These are phyloP conservation scores for Panulirus ornatus DNA, from an alignment of 1,140 invertebrate species.

Conservation along the genomic window DNA sequence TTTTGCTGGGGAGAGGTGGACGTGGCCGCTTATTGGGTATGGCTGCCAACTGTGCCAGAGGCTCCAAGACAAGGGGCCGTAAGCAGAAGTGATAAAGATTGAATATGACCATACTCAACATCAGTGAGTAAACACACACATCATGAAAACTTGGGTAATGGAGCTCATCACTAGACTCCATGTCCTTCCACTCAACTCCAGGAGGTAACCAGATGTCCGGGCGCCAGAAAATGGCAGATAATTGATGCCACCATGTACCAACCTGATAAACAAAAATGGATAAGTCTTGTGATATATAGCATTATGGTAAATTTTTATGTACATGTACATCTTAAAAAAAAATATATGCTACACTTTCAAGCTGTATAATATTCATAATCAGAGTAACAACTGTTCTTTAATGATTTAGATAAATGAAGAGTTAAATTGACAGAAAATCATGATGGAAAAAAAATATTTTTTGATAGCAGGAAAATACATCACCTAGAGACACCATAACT, in stretches of 20 bases:
- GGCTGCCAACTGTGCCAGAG: constrained; percentile 36
- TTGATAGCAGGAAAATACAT: no score
- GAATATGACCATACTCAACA: constrained; percentile 34
- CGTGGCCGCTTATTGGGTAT: constrained; percentile 21
- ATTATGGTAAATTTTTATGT: no score
- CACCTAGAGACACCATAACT: no score
- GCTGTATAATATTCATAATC: no score
- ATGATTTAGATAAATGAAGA: no score
- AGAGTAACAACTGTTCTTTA: no score
- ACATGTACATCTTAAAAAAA: no score
- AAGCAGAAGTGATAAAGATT: constrained; percentile 24
- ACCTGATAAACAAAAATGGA: constrained; percentile 45
- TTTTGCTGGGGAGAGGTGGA: constrained; percentile 17
- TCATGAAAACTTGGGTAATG: constrained; percentile 89
- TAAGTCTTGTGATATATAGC: not conserved
- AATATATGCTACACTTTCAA: no score
- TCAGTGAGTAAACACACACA: constrained; percentile 79
- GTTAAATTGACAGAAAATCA: no score
- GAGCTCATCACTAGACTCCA: constrained; percentile 87
- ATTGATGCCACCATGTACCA: constrained; percentile 36
- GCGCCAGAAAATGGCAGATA: constrained; percentile 45
- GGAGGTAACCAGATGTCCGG: constrained; percentile 78
- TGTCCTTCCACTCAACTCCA: constrained; percentile 92
- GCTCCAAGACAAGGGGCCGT: constrained; percentile 28
- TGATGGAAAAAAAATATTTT: no score